These are phyloP conservation scores for Agapostemon virescens DNA, from an alignment of 2,888 invertebrate genomes.

Conservation along the genomic window DNA sequence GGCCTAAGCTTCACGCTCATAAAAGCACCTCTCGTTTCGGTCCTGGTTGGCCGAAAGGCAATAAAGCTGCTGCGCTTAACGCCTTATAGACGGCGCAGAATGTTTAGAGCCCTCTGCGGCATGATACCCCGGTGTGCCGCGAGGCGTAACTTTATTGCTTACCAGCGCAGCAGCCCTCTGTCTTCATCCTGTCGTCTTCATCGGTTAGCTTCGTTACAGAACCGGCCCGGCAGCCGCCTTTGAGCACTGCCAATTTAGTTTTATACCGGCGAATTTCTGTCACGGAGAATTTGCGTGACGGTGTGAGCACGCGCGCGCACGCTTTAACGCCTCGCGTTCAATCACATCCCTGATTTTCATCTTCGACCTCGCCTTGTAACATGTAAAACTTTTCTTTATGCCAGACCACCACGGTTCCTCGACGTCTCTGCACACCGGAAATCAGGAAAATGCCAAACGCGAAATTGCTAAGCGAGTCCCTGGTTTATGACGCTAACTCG, in stretches of 20 bases:
- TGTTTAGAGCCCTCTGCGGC: slow-evolving; percentile 64
- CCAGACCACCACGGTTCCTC: background rate
- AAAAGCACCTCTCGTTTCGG: slow-evolving; percentile 55
- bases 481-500: background rate
- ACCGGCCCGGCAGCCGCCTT: background rate
- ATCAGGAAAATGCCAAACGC: background rate
- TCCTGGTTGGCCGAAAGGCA: slow-evolving; percentile 58
- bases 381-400: background rate
- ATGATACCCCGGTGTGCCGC: slow-evolving; percentile 55
- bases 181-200: slow-evolving; percentile 43
- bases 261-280: slow-evolving; percentile 22
- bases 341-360: slow-evolving; percentile 22
- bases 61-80: slow-evolving; percentile 66
- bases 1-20: slow-evolving; percentile 58
- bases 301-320: background rate
- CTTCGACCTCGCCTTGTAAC: background rate
- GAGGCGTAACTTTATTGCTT: slow-evolving; percentile 63
- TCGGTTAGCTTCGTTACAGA: slow-evolving; percentile 47
- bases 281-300: slow-evolving; percentile 23
- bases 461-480: background rate
- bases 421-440: background rate
- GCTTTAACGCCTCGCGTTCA: background rate
- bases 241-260: slow-evolving; percentile 31
- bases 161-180: slow-evolving; percentile 46
- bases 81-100: slow-evolving; percentile 65